Evolutionary conservation across 2,113 vertebrate species (phyloP), one percentile per base, ranked within the genome.

Genomic region (Gobio gobio): DNA sequence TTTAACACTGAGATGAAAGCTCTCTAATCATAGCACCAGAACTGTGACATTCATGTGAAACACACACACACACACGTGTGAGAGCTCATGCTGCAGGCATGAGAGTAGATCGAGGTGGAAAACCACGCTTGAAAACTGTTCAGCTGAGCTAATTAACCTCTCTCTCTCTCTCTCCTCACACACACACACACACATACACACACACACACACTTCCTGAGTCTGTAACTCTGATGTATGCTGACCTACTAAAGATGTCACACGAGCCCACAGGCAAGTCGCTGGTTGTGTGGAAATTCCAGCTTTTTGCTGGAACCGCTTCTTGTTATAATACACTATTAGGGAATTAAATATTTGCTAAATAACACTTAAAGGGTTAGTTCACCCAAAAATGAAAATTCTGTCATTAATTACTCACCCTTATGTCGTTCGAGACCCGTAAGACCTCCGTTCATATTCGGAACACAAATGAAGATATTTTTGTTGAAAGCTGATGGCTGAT

Each of bases 191-290:
- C 68, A 43, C 10, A n/a, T 8, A 54, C 24, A 33, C 26, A 20
- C 51, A 74, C 40, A 24, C 10, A 47, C 78, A 63, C 45, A 14
- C 33, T 66, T 68, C 56, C 18, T 51, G 43, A 66, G 43, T 36
- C 26, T 45, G 13, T 45, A 64, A 80, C 63, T 24, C 63, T 66
- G 45, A 82, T 82, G 79, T 33, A 49, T 82, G 68, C 79, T 79
- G 79, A 72, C 64, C 81, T 70, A 83, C 66, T 72, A 72, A 72
- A 83, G 81, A 83, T 58, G 81, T 83, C 66, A 81, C 66, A 4
- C 6, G 33, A 82, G 64, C 80, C 78, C 24, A 68, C 33, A 68
- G 61, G 79, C 63, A 20, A 20, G 18, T 66, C 43, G 43, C 22
- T 82, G 22, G 20, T 82, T 56, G 47, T 70, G 80, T 26, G 22